Conservation (phyloP, 2,113 vertebrate species). For the Lycaon pictus region DNA sequence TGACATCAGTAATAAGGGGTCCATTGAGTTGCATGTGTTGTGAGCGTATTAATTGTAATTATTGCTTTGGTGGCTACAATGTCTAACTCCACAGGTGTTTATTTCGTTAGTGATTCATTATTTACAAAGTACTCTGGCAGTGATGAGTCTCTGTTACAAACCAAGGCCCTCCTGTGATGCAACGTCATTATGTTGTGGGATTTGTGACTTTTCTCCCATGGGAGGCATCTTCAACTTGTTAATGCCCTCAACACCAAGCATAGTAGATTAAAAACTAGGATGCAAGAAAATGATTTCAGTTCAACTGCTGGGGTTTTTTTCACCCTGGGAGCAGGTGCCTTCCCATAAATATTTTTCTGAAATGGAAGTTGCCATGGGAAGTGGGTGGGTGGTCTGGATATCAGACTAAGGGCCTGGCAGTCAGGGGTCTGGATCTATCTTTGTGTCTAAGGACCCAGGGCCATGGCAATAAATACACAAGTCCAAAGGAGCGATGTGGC, state of each 20-base stretch:
- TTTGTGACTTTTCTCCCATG: neutral
- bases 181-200: neutral
- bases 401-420: constrained; percentile 45
- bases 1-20: constrained; percentile 36
- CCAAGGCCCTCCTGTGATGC: neutral
- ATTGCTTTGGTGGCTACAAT: neutral
- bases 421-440: constrained; percentile 65
- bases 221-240: neutral
- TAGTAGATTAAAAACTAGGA: neutral
- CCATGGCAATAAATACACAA: constrained; percentile 62
- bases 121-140: constrained; percentile 53
- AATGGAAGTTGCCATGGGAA: constrained; percentile 66
- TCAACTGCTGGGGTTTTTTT: neutral
- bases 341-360: constrained; percentile 75
- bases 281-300: constrained; percentile 36
- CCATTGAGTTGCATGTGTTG: constrained; percentile 40
- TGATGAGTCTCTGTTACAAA: neutral
- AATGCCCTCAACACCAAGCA: neutral
- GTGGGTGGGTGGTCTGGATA: constrained; percentile 70
- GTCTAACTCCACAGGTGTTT: constrained; percentile 51
- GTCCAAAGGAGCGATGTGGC: constrained; percentile 32
- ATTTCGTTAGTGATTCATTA: constrained; percentile 55
- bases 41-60: constrained; percentile 57
- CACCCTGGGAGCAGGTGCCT: constrained; percentile 56
- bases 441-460: constrained; percentile 53